A percentile compares a stretch with the other conserved stretches of the same genome.
Evolutionary conservation across 2,797 vertebrate genomes (phyloP).

Genomic region (Cynopterus sphinx): DNA sequence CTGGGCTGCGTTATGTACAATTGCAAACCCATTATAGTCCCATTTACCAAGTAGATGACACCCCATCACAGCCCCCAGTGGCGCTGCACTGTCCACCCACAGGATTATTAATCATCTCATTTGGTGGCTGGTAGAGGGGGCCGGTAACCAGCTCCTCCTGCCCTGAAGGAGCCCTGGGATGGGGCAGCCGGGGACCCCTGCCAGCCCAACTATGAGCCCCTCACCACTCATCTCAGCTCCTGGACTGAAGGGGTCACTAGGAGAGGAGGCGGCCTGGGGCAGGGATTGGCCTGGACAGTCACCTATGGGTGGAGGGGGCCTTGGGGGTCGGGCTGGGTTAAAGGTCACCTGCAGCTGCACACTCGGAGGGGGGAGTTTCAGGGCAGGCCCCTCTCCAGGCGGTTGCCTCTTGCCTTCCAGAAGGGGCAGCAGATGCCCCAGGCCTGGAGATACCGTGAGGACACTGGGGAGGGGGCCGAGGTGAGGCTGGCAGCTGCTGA

Average conservation of each 20-base stretch:
- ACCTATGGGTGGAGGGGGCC: background rate
- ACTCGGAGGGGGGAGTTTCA: background rate
- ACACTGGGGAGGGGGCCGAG: background rate
- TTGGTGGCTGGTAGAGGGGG: background rate
- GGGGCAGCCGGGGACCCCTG: background rate
- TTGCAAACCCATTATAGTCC: slow-evolving; percentile 26
- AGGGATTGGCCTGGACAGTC: background rate
- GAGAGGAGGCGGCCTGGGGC: background rate
- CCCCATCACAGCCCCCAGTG: background rate
- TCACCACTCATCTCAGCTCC: background rate
- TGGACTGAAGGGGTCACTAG: background rate
- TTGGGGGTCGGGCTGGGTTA: background rate
- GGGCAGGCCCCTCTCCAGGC: background rate
- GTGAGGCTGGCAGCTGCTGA: slow-evolving; percentile 3
- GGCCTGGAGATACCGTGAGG: slow-evolving; percentile 3
- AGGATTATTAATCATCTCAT: background rate
- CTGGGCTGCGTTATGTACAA: background rate
- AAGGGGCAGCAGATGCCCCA: slow-evolving; percentile 24
- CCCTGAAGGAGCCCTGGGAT: background rate
- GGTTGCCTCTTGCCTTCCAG: background rate
- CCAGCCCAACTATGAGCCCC: background rate
- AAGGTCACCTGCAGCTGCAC: background rate
- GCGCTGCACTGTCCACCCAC: background rate
- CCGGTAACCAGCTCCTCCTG: background rate
- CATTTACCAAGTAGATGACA: slow-evolving; percentile 56